A percentile compares a stretch with the other conserved stretches of the same genome.
Evolutionary conservation across 92 coral and sea anemone genomes (phyloP).

Genomic region (Epizoanthus illoricatus): DNA sequence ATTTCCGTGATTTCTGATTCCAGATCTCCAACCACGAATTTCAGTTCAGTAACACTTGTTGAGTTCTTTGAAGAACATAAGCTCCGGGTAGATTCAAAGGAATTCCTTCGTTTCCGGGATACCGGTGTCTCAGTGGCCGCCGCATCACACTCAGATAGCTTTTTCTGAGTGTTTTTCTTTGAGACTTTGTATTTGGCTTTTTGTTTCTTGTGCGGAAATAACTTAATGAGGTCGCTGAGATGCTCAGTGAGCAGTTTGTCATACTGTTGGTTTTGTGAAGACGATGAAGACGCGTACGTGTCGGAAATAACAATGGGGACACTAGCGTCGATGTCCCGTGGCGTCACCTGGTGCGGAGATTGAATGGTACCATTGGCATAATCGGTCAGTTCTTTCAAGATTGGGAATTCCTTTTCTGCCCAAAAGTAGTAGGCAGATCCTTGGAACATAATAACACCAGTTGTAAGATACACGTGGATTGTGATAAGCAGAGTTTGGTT

Average conservation of each 20-base stretch:
- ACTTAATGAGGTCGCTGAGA: too few relatives aligned
- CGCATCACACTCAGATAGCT: too few relatives aligned
- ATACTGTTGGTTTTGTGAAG: too few relatives aligned
- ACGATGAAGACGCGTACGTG: too few relatives aligned
- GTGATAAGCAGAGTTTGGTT: background rate
- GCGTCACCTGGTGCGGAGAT: background rate
- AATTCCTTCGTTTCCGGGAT: conserved; percentile 20
- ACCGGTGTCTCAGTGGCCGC: too few relatives aligned
- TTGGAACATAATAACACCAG: conserved; percentile 15
- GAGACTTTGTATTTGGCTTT: too few relatives aligned
- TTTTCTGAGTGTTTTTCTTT: too few relatives aligned
- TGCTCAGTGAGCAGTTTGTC: too few relatives aligned
- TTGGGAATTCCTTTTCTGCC: conserved; percentile 20
- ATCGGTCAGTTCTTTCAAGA: background rate
- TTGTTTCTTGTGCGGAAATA: too few relatives aligned
- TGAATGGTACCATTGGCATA: background rate
- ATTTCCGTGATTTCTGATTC: conserved; percentile 20
- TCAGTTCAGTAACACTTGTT: conserved; percentile 10
- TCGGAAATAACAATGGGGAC: too few relatives aligned
- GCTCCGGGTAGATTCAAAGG: conserved; percentile 3
- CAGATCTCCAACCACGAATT: background rate
- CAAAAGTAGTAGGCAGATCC: conserved; percentile 14
- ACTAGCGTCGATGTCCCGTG: background rate
- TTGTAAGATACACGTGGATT: conserved; percentile 7
- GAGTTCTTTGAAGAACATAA: background rate